Base-by-base conservation (phyloP, 2,797 vertebrate species). In the Rhinophrynus dorsalis region DNA sequence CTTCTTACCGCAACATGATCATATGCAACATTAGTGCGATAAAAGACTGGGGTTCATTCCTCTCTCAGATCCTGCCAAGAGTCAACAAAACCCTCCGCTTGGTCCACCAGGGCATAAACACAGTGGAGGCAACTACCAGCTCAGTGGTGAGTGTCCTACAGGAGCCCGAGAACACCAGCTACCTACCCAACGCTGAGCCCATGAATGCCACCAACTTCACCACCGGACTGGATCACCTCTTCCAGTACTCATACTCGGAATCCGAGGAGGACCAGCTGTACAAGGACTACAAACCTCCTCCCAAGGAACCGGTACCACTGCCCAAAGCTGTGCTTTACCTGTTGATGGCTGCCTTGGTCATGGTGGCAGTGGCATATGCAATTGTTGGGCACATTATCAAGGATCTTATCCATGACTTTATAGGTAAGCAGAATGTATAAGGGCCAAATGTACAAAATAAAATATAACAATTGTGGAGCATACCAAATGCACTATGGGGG, bases 301-400 rank as follows among this genome's bases (percentile, higher is more conserved):
- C 83, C 27, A 80, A 90, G 33, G 92, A 92, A 0, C 78, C 92
- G 23, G 91, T 93, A 32, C 94, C 90, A 44, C 83, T 96, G 74
- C 94, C 94, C 78, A 93, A 92, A 58, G 93, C 94, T 10, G 91
- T 96, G 5, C 90, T 96, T 12, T 96, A 96, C 82, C 89, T 95
- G 75, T 84, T 96, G 29, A 93, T 94, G 92, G 93, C 92, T 2
- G 94, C 92, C 3, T 83, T 95, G 68, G 92, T 95, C 80, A 90
- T 95, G 80, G 94, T 95, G 65, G 93, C 90, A 2, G 93, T 96
- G 85, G 94, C 89, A 0, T 95, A 96, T 0, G 92, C 91, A 45
- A 94, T 96, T 32, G 94, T 96, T 0, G 94, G 93, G 5, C 94
- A 96, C 76, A 89, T 96, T 77, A 90, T 96, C 73, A 95, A 94